Evolutionary conservation across 2,888 invertebrate genomes (phyloP).

Genomic region (Ferdinandea cuprea): DNA sequence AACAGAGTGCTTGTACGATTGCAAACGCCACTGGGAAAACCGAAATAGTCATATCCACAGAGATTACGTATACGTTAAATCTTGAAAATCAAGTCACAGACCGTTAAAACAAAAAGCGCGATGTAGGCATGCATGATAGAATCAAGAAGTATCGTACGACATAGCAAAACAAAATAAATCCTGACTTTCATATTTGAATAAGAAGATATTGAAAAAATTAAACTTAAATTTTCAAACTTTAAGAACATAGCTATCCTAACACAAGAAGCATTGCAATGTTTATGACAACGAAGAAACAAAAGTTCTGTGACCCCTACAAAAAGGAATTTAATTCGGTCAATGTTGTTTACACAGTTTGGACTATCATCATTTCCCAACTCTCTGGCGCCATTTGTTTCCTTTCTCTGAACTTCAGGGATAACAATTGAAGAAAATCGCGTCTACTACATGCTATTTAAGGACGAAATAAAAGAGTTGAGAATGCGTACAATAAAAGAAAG

Average conservation of each 20-base stretch:
- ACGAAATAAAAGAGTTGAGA: constrained; percentile 28
- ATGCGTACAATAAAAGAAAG: constrained; percentile 27
- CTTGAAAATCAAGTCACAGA: no score
- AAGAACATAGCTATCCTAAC: not conserved
- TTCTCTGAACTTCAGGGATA: constrained; percentile 6
- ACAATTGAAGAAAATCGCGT: constrained; percentile 39
- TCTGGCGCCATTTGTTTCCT: constrained; percentile 52
- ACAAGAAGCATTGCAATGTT: constrained; percentile 9
- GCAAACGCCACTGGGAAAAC: no score
- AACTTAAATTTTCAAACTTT: no score
- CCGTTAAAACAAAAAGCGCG: no score
- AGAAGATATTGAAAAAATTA: no score
- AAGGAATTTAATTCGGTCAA: constrained; percentile 28
- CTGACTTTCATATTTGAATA: no score
- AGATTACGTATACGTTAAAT: no score
- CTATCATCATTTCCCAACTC: constrained; percentile 27
- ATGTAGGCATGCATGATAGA: no score
- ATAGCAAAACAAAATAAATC: no score
- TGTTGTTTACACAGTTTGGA: constrained; percentile 40
- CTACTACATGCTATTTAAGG: constrained; percentile 10
- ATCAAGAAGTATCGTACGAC: no score
- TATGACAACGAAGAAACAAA: not conserved
- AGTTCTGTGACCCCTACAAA: constrained; percentile 18
- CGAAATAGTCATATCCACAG: no score
- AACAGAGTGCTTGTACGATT: no score